Evolutionary conservation across 2,797 vertebrate species (phyloP), one percentile per base, ranked within the genome.

Genomic region (Anguilla obscura): DNA sequence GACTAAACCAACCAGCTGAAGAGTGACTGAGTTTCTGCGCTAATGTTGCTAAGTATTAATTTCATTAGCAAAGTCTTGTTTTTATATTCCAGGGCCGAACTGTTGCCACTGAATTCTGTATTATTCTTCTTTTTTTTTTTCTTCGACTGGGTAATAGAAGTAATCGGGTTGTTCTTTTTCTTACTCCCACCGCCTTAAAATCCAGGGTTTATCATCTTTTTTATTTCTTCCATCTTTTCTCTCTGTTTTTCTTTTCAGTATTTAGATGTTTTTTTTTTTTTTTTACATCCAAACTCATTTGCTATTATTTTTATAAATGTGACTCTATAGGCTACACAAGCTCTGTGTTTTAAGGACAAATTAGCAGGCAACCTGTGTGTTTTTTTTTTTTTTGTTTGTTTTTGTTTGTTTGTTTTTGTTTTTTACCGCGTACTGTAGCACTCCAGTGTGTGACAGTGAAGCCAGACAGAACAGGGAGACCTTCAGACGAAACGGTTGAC

Each of bases 391-490:
- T 36, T 36, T 50, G 50, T 50, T 2, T 52, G 9, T 12, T 12
- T 56, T 56, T 27, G 6, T 94, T 95, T 52, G 50, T 52, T 40
- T 52, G 10, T 52, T 52, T 24, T 63, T 27, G 6, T 94, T 95
- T 96, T 96, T 94, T 96, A 97, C 94, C 95, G 95, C 95, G 95
- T 95, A 96, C 94, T 97, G 96, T 97, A 97, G 96, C 96, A 96
- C 95, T 96, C 94, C 92, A 95, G 95, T 96, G 95, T 96, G 93
- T 96, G 93, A 94, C 94, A 94, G 93, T 93, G 91, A 92, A 94
- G 92, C 94, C 95, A 92, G 91, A 95, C 93, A 93, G 94, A 14
- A 18, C 30, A 74, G 92, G 95, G 91, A 93, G 93, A 96, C 93
- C 88, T 91, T 94, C 94, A 48, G 45, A 82, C 10, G 9, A 18